A percentile compares a stretch with the other conserved stretches of the same genome.
phyloP scores from a whole-genome alignment of 2,888 invertebrate species.

The Lasioglossum oenotherae region DNA sequence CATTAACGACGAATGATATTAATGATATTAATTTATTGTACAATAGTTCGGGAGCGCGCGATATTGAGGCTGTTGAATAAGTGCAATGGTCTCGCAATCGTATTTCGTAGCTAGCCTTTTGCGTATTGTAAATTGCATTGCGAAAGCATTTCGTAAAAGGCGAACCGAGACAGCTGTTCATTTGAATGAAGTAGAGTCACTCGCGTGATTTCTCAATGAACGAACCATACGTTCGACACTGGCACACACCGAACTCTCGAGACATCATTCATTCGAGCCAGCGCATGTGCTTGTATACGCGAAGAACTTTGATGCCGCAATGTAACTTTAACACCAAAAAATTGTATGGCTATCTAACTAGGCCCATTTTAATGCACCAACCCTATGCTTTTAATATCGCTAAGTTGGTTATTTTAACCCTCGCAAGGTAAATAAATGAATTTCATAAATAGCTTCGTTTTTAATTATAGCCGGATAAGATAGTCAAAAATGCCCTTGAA shows the following conservation, averaged over 20 bases:
- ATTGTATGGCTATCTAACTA: background rate
- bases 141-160: constrained; percentile 11
- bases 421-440: too few relatives aligned
- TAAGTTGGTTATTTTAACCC: too few relatives aligned
- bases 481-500: too few relatives aligned
- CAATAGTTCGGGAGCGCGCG: background rate
- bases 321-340: background rate
- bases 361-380: background rate
- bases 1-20: background rate
- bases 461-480: too few relatives aligned
- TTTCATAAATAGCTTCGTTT: too few relatives aligned
- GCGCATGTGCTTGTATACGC: background rate
- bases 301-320: background rate
- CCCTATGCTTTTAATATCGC: too few relatives aligned
- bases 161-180: constrained; percentile 1
- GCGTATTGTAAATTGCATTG: constrained; percentile 9
- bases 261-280: constrained; percentile 5
- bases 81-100: background rate
- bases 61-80: background rate
- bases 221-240: background rate
- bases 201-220: constrained; percentile 9
- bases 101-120: background rate
- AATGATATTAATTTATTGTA: background rate
- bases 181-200: background rate
- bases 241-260: background rate